Percentiles rank a stretch among this genome's conserved stretches.
Conservation (phyloP, 1,140 invertebrate genomes). For the Ladona fulva region DNA sequence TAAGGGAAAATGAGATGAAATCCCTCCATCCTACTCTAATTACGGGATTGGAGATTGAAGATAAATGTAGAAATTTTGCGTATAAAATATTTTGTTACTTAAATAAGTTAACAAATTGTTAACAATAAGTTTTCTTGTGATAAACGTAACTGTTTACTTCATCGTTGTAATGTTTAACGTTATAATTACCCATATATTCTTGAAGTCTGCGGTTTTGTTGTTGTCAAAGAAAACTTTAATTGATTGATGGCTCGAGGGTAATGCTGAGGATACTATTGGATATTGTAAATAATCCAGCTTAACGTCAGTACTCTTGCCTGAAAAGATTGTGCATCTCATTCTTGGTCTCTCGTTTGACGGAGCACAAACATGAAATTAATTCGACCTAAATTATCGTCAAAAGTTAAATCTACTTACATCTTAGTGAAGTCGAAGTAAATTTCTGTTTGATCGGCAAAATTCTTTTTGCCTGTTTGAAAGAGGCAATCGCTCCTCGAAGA, state of each 20-base stretch:
- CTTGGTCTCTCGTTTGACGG: no score
- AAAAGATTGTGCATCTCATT: no score
- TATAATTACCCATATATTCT: conserved; percentile 31
- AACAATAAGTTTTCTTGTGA: no score
- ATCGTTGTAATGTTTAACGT: no score
- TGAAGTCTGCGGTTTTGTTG: conserved; percentile 31
- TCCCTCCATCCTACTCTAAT: no score
- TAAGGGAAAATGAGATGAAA: no score
- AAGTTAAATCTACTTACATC: neutral
- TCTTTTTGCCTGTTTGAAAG: neutral
- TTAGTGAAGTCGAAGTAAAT: neutral
- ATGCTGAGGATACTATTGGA: conserved; percentile 22
- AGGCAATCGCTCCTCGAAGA: neutral
- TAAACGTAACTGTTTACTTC: no score
- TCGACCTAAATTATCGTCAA: neutral
- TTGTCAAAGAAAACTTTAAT: conserved; percentile 30
- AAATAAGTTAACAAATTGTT: no score
- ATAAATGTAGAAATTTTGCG: no score
- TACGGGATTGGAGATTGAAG: no score
- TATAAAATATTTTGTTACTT: no score
- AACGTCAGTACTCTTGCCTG: conserved; percentile 15
- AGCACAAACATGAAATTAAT: no score
- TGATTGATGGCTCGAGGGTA: conserved; percentile 25
- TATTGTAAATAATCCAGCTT: neutral
- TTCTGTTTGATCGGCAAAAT: neutral